Base-by-base conservation (phyloP, 1,140 invertebrate species). In the Ceratitis capitata region DNA sequence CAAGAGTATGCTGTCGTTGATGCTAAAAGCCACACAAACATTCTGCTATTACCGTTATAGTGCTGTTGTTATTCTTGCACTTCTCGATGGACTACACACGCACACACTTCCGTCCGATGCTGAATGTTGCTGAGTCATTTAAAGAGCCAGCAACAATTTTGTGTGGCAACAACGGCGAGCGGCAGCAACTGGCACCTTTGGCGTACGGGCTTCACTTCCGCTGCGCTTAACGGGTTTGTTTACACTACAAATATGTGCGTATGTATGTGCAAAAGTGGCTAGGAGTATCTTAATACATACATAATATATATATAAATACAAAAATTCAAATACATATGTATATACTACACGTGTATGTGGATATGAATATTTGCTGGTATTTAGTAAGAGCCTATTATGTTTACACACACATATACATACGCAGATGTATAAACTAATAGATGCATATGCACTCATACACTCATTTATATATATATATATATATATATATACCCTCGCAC, bases 61-160 rank as follows among this genome's bases (percentile, higher is more conserved):
- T 69, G 1, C 1, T 10, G 23, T 78, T 78, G 39, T 42, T 78
- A 19, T 78, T 45, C 5, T 69, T 78, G 39, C 14, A 14, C n/a
- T 26, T 9, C 35, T 78, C 45, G n/a, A 78, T 32, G n/a, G 39
- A 45, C 69, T 78, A 69, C n/a, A 45, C 69, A 35, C 32, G 35
- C 61, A 35, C 61, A 45, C 39, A 78, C 69, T 78, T 78, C n/a
- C 69, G 69, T 10, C 45, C 39, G 12, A 45, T 39, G n/a, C 45
- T 42, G 39, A 64, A 39, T 39, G n/a, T n/a, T n/a, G 32, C 64
- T 69, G 64, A 78, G 69, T 78, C 39, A 78, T 78, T 78, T 45
- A 45, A 45, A 45, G n/a, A 78, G 12, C 69, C n/a, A 10, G 6
- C 39, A 78, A n/a, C 19, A 26, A 39, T 64, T 64, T n/a, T n/a